These are phyloP conservation scores for Plagiodera versicolora DNA, from an alignment of 2,888 invertebrate genomes.

Conservation along the genomic window DNA sequence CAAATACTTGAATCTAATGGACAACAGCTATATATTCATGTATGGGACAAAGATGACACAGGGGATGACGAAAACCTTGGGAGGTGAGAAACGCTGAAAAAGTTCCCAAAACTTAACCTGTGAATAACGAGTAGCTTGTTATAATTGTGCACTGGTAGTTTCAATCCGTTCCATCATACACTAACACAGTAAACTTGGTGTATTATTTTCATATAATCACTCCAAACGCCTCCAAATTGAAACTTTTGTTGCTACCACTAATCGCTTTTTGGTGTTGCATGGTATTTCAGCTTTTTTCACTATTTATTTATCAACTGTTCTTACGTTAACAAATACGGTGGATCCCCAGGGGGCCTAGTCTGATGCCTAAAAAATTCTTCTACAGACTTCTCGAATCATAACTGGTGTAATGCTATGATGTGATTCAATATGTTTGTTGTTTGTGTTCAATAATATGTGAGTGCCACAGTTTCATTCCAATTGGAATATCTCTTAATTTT, in stretches of 20 bases:
- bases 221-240: background rate
- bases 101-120: background rate
- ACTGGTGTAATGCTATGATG: no score
- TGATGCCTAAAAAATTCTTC: no score
- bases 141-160: background rate
- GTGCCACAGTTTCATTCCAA: no score
- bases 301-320: background rate
- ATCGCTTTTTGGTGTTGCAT: background rate
- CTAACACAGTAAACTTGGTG: background rate
- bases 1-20: conserved; percentile 66
- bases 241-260: background rate
- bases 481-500: no score
- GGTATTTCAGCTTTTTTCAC: background rate
- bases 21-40: conserved; percentile 72
- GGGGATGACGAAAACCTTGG: conserved; percentile 86
- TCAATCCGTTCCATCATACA: background rate
- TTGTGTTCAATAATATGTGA: no score
- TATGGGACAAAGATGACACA: conserved; percentile 86
- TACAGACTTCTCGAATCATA: no score
- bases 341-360: no score
- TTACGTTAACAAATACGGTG: no score
- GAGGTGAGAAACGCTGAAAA: conserved; percentile 63
- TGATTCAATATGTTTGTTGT: no score
- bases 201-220: background rate
- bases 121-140: background rate